phyloP scores from a whole-genome alignment of 2,888 invertebrate genomes.

The Mesorhabditis sp. region DNA sequence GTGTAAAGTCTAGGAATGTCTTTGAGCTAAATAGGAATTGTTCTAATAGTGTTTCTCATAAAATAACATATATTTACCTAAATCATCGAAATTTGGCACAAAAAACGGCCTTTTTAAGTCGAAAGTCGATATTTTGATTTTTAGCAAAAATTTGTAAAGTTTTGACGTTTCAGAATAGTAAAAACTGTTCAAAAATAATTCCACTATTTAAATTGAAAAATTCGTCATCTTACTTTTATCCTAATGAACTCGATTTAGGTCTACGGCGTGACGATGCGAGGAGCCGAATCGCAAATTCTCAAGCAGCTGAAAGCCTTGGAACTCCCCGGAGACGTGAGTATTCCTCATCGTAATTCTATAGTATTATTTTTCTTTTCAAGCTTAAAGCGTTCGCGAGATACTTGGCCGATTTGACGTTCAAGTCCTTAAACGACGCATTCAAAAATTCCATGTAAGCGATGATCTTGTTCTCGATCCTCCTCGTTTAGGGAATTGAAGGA shows the following conservation, averaged over 20 bases:
- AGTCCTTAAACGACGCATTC: constrained; percentile 51
- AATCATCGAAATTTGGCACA: too few species aligned
- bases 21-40: too few species aligned
- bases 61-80: too few species aligned
- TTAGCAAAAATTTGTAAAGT: too few species aligned
- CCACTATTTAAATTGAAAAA: too few species aligned
- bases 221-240: neutral
- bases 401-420: constrained; percentile 44
- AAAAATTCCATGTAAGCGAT: constrained; percentile 44
- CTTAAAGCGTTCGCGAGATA: constrained; percentile 40
- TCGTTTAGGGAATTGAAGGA: constrained; percentile 65
- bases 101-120: too few species aligned
- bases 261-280: constrained; percentile 92
- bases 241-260: constrained; percentile 7
- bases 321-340: constrained; percentile 15
- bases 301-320: constrained; percentile 78
- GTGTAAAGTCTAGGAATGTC: too few species aligned
- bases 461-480: neutral
- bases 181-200: too few species aligned
- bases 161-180: too few species aligned
- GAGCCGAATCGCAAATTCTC: constrained; percentile 78
- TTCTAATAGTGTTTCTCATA: too few species aligned
- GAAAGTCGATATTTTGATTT: too few species aligned
- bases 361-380: constrained; percentile 15
- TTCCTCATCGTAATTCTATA: too few species aligned